Evolutionary conservation across 1,140 invertebrate species (phyloP).

Genomic region (Ceratina australensis): DNA sequence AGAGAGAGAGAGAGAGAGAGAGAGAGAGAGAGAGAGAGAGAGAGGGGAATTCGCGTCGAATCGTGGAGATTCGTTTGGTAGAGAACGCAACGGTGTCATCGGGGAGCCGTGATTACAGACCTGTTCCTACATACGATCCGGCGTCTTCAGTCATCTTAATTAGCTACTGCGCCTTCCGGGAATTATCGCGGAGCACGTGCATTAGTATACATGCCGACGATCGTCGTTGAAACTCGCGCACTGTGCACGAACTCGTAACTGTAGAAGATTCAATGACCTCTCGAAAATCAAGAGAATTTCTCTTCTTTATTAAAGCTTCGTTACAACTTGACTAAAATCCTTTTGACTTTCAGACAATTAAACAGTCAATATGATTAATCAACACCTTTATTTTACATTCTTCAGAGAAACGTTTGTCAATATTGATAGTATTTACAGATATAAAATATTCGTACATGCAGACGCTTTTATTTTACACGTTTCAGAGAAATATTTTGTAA

Average conservation of each 20-base stretch:
- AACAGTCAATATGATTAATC: too few relatives aligned
- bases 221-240: neutral
- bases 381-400: too few relatives aligned
- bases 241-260: neutral
- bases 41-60: neutral
- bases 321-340: too few relatives aligned
- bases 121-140: neutral
- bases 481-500: neutral
- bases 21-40: too few relatives aligned
- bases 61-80: neutral
- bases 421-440: too few relatives aligned
- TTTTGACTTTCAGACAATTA: too few relatives aligned
- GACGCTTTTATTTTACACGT: neutral
- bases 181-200: slow-evolving; percentile 3
- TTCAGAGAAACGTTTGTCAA: too few relatives aligned
- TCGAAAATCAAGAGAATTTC: neutral
- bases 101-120: slow-evolving; percentile 4
- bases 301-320: neutral
- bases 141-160: slow-evolving; percentile 30
- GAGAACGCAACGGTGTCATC: neutral
- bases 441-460: too few relatives aligned
- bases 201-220: slow-evolving; percentile 17
- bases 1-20: too few relatives aligned
- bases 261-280: neutral
- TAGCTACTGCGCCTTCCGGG: slow-evolving; percentile 17